These are phyloP conservation scores for Bucco capensis DNA, from an alignment of 2,113 vertebrate genomes.

Conservation along the genomic window DNA sequence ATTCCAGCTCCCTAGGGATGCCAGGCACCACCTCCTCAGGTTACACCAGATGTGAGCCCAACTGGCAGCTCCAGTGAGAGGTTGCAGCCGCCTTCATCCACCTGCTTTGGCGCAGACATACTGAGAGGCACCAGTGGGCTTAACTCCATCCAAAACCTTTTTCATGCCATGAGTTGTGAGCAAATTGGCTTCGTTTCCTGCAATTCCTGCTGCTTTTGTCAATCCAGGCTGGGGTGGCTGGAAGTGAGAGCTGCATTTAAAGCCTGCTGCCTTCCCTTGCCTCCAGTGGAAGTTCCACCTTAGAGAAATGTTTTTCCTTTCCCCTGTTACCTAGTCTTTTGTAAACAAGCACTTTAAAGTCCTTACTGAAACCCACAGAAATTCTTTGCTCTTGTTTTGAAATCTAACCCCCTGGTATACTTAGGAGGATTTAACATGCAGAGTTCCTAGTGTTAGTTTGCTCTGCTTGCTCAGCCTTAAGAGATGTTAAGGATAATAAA, in stretches of 20 bases:
- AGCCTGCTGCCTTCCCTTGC: not conserved
- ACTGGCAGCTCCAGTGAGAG: not conserved
- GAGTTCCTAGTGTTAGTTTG: conserved; percentile 41
- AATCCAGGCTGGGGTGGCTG: not conserved
- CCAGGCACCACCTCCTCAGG: not conserved
- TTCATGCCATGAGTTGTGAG: not conserved
- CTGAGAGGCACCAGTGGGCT: conserved; percentile 1
- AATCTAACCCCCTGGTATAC: conserved; percentile 47
- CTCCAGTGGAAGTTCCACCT: not conserved
- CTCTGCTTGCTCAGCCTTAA: conserved; percentile 33
- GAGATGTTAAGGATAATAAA: conserved; percentile 66
- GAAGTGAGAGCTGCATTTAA: not conserved
- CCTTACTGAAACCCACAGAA: conserved; percentile 49
- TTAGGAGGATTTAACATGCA: conserved; percentile 45
- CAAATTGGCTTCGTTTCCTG: not conserved
- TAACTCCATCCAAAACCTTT: not conserved
- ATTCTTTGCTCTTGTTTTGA: conserved; percentile 60
- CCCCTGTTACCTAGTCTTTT: conserved; percentile 13
- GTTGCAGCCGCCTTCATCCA: not conserved
- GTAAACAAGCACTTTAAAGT: conserved; percentile 55
- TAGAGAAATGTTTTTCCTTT: conserved; percentile 11
- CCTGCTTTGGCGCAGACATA: not conserved
- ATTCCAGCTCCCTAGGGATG: not conserved
- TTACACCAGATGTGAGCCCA: not conserved
- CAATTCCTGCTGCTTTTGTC: conserved; percentile 1